Conservation (phyloP, 2,113 vertebrate species). For the Triplophysa rosa region DNA sequence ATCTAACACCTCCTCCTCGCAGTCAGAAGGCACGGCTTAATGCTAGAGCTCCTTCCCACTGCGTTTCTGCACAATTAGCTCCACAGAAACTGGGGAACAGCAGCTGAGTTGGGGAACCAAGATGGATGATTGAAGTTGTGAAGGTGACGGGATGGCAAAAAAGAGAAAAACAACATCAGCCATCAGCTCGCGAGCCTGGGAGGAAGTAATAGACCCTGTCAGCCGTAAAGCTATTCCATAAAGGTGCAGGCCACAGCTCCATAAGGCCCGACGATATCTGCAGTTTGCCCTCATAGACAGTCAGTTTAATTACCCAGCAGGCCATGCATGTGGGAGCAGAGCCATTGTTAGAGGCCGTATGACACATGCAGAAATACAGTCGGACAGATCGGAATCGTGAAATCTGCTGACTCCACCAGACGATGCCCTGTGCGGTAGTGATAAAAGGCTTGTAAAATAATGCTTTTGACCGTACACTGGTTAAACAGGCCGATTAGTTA, state of each 20-base stretch:
- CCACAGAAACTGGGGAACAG: conserved; percentile 60
- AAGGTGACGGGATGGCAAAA: conserved; percentile 63
- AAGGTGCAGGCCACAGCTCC: conserved; percentile 49
- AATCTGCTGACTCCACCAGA: conserved; percentile 29
- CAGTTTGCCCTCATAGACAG: conserved; percentile 52
- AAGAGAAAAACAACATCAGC: conserved; percentile 52
- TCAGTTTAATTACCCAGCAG: conserved; percentile 62
- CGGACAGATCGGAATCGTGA: conserved; percentile 25
- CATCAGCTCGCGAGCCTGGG: conserved; percentile 50
- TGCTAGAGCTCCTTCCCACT: conserved; percentile 57
- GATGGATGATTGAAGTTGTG: conserved; percentile 64
- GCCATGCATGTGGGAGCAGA: conserved; percentile 36
- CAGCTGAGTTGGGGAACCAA: conserved; percentile 61
- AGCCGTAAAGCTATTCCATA: conserved; percentile 62
- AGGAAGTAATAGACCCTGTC: conserved; percentile 65
- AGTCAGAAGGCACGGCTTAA: conserved; percentile 57
- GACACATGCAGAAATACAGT: conserved; percentile 21
- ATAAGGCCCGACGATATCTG: conserved; percentile 50
- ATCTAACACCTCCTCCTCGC: conserved; percentile 46
- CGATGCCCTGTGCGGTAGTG: neutral
- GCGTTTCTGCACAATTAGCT: conserved; percentile 67
- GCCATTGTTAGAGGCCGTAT: conserved; percentile 31
- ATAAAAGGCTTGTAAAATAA: conserved; percentile 19
- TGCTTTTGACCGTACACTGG: neutral
- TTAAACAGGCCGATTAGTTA: conserved; percentile 18